These are phyloP conservation scores for Corvus hawaiiensis DNA, from an alignment of 2,113 vertebrate species.

Conservation along the genomic window DNA sequence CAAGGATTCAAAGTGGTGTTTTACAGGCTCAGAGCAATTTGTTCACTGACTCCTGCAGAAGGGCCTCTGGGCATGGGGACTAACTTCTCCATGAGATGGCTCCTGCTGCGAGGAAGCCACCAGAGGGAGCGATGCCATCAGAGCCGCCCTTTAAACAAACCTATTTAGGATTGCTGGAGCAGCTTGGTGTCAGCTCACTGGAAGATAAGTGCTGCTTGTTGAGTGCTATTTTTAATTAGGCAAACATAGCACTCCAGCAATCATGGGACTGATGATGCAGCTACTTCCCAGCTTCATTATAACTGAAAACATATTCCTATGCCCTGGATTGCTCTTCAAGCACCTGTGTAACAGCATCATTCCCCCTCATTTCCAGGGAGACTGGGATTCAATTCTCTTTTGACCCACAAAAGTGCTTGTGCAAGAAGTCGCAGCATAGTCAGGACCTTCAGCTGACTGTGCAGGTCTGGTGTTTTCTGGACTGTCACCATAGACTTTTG, in stretches of 20 bases:
- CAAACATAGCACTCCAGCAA: conserved; percentile 30
- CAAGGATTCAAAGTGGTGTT: no score
- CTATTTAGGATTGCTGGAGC: background rate
- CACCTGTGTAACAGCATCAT: background rate
- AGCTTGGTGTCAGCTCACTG: background rate
- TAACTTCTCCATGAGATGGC: rapidly evolving
- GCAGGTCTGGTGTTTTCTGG: background rate
- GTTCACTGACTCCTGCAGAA: background rate
- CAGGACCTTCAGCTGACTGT: background rate
- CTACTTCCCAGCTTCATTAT: conserved; percentile 25
- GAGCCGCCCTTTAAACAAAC: background rate
- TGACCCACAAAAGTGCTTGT: background rate
- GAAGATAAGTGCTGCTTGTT: conserved; percentile 2
- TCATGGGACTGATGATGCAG: conserved; percentile 34
- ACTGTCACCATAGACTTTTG: background rate
- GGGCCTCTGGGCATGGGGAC: background rate
- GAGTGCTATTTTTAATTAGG: conserved; percentile 57
- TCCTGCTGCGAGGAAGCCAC: background rate
- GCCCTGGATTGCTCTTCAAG: background rate
- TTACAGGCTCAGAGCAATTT: background rate
- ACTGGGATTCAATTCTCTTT: background rate
- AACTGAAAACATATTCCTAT: background rate
- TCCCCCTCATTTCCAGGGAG: background rate
- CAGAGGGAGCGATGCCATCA: background rate
- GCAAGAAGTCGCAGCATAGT: background rate